Percentiles rank a stretch among this genome's conserved stretches.
Conservation (phyloP, 2,113 vertebrate species). For the Bagarius yarrelli region DNA sequence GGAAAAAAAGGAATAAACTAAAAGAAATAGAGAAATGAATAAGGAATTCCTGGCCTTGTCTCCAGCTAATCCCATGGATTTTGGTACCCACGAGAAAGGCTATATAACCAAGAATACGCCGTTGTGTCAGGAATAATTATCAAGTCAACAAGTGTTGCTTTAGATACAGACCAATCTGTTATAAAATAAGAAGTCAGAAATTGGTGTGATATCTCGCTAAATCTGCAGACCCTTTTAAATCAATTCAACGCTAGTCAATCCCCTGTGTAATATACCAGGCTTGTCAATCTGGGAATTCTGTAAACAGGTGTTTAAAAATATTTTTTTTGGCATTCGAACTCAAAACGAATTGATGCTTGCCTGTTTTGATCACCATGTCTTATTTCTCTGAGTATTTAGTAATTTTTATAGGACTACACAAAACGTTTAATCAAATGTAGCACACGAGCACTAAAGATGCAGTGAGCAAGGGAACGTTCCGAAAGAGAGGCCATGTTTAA, state of each 20-base stretch:
- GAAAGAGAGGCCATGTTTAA: background rate
- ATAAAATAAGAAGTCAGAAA: background rate
- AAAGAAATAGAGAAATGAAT: slow-evolving; percentile 13
- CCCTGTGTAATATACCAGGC: background rate
- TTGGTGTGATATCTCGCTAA: slow-evolving; percentile 9
- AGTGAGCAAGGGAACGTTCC: slow-evolving; percentile 16
- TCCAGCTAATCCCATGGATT: slow-evolving; percentile 8
- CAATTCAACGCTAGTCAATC: background rate
- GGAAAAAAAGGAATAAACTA: slow-evolving; percentile 12
- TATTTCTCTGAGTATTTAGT: background rate
- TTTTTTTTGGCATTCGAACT: background rate
- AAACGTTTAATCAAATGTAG: slow-evolving; percentile 6
- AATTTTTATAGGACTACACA: background rate
- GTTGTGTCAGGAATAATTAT: slow-evolving; percentile 22
- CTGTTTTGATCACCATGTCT: background rate
- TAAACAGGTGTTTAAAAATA: background rate
- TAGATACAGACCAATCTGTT: background rate
- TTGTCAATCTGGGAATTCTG: background rate
- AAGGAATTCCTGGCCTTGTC: background rate
- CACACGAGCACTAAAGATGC: background rate
- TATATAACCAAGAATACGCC: background rate
- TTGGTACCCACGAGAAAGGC: background rate
- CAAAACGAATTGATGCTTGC: background rate
- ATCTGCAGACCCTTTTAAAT: background rate
- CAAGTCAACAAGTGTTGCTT: background rate